A percentile compares a stretch with the other conserved stretches of the same genome.
Evolutionary conservation across 2,113 vertebrate species (phyloP).

Genomic region (Tachycineta bicolor): DNA sequence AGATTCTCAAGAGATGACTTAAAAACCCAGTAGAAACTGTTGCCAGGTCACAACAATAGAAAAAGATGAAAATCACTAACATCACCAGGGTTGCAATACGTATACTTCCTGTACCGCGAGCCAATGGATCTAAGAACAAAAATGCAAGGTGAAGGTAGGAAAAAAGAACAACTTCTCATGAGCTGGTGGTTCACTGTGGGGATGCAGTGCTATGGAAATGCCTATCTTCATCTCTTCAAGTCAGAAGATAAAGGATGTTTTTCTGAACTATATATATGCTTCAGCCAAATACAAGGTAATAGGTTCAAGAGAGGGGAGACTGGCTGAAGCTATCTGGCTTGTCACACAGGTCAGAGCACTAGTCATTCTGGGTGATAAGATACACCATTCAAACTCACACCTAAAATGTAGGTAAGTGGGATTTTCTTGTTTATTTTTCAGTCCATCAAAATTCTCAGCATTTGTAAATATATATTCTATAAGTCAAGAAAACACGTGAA

Average conservation of each 20-base stretch:
- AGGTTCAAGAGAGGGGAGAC: background rate
- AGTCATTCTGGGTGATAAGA: background rate
- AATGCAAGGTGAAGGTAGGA: background rate
- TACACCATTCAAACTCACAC: background rate
- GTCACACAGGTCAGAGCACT: background rate
- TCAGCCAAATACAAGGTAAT: background rate
- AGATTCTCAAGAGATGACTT: background rate
- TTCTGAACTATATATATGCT: background rate
- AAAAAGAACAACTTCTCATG: background rate
- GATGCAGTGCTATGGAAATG: background rate
- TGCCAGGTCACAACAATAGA: background rate
- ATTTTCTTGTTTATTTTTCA: background rate
- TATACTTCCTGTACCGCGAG: background rate
- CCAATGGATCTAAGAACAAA: background rate
- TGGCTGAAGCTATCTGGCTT: background rate
- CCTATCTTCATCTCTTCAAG: background rate
- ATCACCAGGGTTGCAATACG: background rate
- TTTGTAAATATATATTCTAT: background rate
- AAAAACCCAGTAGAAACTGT: background rate
- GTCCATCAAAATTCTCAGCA: background rate
- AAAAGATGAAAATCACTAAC: background rate
- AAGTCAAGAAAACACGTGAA: background rate
- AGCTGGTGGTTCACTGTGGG: background rate
- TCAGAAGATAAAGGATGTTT: background rate
- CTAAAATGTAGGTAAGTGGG: background rate